Conservation (phyloP, 2,797 vertebrate genomes). For the Otus scops region DNA sequence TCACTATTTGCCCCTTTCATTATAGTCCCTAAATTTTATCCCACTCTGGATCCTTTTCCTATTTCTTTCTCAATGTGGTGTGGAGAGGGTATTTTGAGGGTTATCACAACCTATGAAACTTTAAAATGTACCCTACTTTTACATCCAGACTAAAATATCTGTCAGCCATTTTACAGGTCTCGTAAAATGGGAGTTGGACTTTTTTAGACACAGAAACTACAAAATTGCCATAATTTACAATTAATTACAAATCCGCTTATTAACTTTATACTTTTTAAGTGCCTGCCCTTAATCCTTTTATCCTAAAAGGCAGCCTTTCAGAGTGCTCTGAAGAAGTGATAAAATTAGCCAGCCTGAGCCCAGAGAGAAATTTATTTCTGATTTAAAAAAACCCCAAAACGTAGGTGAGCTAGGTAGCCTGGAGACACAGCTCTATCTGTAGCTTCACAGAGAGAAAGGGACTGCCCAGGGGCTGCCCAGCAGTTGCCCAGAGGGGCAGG, state of each 20-base stretch:
- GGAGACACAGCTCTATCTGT: not conserved
- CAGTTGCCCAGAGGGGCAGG: not conserved
- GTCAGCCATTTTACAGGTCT: slow-evolving; percentile 1
- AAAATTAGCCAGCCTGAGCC: not conserved
- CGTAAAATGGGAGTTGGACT: not conserved
- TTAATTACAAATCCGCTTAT: slow-evolving; percentile 17
- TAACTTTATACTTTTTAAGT: slow-evolving; percentile 28
- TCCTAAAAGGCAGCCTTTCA: slow-evolving; percentile 33
- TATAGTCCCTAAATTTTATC: not conserved
- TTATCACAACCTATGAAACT: not conserved
- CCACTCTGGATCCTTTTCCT: not conserved
- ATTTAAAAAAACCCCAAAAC: not conserved
- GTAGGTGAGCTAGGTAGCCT: not conserved
- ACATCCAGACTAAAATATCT: not conserved
- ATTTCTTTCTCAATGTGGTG: not conserved
- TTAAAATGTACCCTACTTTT: not conserved
- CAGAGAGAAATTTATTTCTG: not conserved
- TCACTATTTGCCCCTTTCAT: not conserved
- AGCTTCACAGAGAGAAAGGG: not conserved
- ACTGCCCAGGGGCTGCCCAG: not conserved
- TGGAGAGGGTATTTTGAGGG: not conserved
- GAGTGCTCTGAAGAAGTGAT: not conserved
- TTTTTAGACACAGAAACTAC: not conserved
- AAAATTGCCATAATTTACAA: slow-evolving; percentile 30
- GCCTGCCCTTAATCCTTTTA: slow-evolving; percentile 33